Conservation (phyloP, 92 coral and sea anemone species). For the Heteractis magnifica region DNA sequence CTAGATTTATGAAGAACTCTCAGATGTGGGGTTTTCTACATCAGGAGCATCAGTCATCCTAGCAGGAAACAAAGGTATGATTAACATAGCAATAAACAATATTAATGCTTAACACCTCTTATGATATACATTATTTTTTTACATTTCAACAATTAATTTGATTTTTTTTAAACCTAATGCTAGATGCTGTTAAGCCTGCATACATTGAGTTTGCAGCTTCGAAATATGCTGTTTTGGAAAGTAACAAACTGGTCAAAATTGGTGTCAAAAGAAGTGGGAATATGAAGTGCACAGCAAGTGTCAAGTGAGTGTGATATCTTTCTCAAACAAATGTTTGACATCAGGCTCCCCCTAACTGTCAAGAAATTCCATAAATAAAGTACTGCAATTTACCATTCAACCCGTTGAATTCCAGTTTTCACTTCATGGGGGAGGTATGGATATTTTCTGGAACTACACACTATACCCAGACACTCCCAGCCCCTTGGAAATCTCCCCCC, state of each 20-base stretch:
- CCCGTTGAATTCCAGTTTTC: too few relatives aligned
- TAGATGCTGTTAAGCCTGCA: slow-evolving; percentile 52
- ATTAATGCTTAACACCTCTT: not conserved
- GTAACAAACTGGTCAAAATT: slow-evolving; percentile 83
- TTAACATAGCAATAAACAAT: not conserved
- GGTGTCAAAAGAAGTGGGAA: slow-evolving; percentile 83
- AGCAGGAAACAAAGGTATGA: slow-evolving; percentile 34
- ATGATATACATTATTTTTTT: too few relatives aligned
- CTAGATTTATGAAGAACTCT: slow-evolving; percentile 89
- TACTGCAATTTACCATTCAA: too few relatives aligned
- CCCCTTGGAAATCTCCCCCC: too few relatives aligned
- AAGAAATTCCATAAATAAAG: too few relatives aligned
- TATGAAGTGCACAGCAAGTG: slow-evolving; percentile 71
- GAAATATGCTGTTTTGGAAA: slow-evolving; percentile 87
- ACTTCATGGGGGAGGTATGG: too few relatives aligned
- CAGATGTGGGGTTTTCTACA: slow-evolving; percentile 94
- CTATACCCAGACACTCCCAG: too few relatives aligned
- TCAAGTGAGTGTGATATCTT: slow-evolving; percentile 58
- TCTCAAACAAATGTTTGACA: not conserved
- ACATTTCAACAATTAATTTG: not conserved
- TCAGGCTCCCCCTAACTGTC: too few relatives aligned
- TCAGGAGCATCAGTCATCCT: slow-evolving; percentile 80
- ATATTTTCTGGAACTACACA: too few relatives aligned
- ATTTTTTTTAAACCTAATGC: not conserved
- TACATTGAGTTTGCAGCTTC: slow-evolving; percentile 87